These are phyloP conservation scores for Melitaea athalia DNA, from an alignment of 2,888 invertebrate genomes.

Conservation along the genomic window DNA sequence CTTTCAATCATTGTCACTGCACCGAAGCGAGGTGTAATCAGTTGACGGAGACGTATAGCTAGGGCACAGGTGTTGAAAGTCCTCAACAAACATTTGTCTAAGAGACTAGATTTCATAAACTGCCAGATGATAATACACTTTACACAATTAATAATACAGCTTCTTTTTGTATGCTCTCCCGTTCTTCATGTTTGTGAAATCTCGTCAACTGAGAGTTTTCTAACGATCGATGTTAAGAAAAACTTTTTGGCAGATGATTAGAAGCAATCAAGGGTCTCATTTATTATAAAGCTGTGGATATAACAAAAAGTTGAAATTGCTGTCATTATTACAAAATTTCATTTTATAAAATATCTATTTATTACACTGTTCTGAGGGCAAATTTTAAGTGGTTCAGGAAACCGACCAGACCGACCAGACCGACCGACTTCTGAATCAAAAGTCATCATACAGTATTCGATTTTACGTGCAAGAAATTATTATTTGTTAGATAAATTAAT, in stretches of 20 bases:
- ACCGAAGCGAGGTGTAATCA: slow-evolving; percentile 40
- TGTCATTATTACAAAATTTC: neutral
- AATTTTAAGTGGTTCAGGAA: too few species aligned
- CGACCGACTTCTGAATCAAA: neutral
- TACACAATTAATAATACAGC: slow-evolving; percentile 4
- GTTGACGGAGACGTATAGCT: slow-evolving; percentile 45
- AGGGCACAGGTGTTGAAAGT: slow-evolving; percentile 47
- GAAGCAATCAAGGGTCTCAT: slow-evolving; percentile 22
- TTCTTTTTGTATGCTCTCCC: neutral
- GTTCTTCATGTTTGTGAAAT: neutral
- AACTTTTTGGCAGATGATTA: slow-evolving; percentile 28
- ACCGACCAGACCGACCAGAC: neutral
- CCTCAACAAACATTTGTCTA: slow-evolving; percentile 47
- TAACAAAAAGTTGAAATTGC: neutral
- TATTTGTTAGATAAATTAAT: too few species aligned
- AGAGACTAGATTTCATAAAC: slow-evolving; percentile 36
- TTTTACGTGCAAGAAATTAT: too few species aligned
- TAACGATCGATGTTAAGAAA: slow-evolving; percentile 23
- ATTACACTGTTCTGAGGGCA: neutral
- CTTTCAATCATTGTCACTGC: slow-evolving; percentile 44
- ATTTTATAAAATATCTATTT: neutral
- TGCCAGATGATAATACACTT: slow-evolving; percentile 11
- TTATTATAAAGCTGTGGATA: neutral
- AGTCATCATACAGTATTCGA: too few species aligned
- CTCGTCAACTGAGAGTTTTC: slow-evolving; percentile 11